Evolutionary conservation across 2,888 invertebrate species (phyloP), one percentile per base, ranked within the genome.

Genomic region (Pseudoips prasinana): DNA sequence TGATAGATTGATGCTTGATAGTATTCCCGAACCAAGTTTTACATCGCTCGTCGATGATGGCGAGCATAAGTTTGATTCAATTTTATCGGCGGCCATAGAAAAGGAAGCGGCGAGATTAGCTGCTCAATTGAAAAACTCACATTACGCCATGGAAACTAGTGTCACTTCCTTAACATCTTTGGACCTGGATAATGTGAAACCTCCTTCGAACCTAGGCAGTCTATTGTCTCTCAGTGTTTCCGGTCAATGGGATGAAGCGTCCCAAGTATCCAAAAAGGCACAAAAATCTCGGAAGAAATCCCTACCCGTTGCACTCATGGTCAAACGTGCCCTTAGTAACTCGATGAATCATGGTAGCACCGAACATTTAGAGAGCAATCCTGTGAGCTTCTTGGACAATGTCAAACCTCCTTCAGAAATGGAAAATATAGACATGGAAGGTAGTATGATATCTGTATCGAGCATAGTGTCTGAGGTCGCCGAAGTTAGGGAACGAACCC

Each of bases 391-490:
- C 64, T 77, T 96, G 17, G 96, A 96, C 18, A 93, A 94, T 45
- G 92, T 96, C 1, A 95, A 95, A 66, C 96, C 96, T 1, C 96
- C 96, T 0, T 95, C 95, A 0, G 91, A 94, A 46, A 93, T 96
- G 92, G 94, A 94, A 37, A 90, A 92, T 55, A 73, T 93, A 3
- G 96, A 96, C 56, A 91, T 94, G 91, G 94, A 94, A 49, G 92
- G 92, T 43, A 96, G 96, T 47, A 94, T 96, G 92, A 85, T 94
- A 7, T 96, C 96, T 33, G 94, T 96, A 0, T 94, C 94, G 0
- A 96, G 96, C 66, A 93, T 96, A 37, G 93, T 93, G 11, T 95
- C 94, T 0, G 96, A 96, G 77, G 90, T 93, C 2, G 94, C 91
- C 0, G 95, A 94, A 36, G 53, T 82, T 0, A 84, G 80, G 37